Base-by-base conservation (phyloP, 2,888 invertebrate genomes). In the Neocrepidodera transversa region DNA sequence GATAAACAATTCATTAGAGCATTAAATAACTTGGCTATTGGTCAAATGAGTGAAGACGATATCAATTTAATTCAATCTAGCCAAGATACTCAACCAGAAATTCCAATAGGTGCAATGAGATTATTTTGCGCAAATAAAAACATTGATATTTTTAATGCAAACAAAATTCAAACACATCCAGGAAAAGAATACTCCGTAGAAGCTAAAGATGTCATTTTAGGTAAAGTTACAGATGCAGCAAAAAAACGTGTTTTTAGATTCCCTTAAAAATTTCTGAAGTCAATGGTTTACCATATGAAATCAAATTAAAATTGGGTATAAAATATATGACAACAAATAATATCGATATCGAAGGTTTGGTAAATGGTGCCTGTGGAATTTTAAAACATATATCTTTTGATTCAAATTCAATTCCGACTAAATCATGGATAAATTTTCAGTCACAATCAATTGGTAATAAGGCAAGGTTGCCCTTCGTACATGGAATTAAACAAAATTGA, bases 21-120 rank as follows among this genome's bases (percentile, higher is more conserved):
- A n/a, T 28, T 57, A 17, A 52, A 52, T 42, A 23, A 23, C 10
- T 30, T 30, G 26, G n/a, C n/a, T n/a, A n/a, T n/a, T n/a, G n/a
- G n/a, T n/a, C n/a, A n/a, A n/a, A n/a, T 23, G 23, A 38, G 13
- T 11, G 8, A 13, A 3, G 38, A 38, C 10, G 38, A 13, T 8
- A 38, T 11, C 10, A n/a, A 38, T 13, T 23, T 23, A 23, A 3
- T 23, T 7, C 3, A 23, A 6, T 23, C 26, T 6, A 23, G 26
- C 3, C 3, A n/a, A n/a, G n/a, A n/a, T n/a, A n/a, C n/a, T n/a
- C n/a, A n/a, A n/a, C n/a, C n/a, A n/a, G n/a, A n/a, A 6, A 10
- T 30, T 2, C 30, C 30, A 7, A 5, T 2, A 2, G n/a, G n/a
- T 30, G 30, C 30, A n/a, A 30, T 30, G 3, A 30, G 30, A 30